Evolutionary conservation across 2,888 invertebrate genomes (phyloP).

Genomic region (Penaeus monodon): DNA sequence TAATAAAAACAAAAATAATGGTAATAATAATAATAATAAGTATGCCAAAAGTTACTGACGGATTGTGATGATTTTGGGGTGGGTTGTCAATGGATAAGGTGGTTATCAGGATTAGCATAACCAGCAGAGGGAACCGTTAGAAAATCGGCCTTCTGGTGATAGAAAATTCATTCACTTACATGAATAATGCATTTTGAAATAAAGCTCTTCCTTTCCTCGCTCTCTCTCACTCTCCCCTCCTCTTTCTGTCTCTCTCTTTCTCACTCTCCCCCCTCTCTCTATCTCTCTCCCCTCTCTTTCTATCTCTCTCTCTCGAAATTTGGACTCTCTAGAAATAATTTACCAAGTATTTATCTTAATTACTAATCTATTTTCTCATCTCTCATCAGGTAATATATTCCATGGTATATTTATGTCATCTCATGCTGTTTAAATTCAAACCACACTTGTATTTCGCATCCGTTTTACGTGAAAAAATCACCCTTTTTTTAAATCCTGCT

Average conservation of each 20-base stretch:
- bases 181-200: not conserved
- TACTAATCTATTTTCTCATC: too few relatives aligned
- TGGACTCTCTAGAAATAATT: not conserved
- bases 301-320: not conserved
- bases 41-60: too few relatives aligned
- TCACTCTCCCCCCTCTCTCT: not conserved
- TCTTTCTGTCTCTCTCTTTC: not conserved
- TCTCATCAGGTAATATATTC: too few relatives aligned
- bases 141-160: not conserved
- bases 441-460: not conserved
- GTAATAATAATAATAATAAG: too few relatives aligned
- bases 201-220: not conserved
- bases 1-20: too few relatives aligned
- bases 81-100: too few relatives aligned
- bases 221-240: not conserved
- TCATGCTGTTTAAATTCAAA: too few relatives aligned
- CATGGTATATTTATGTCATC: too few relatives aligned
- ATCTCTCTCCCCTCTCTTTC: not conserved
- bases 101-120: too few relatives aligned
- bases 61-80: too few relatives aligned
- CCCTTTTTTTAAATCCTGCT: not conserved
- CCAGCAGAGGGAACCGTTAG: too few relatives aligned
- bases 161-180: not conserved
- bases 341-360: too few relatives aligned
- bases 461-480: not conserved